These are phyloP conservation scores for Australoheros facetus DNA, from an alignment of 2,797 vertebrate species.

Conservation along the genomic window DNA sequence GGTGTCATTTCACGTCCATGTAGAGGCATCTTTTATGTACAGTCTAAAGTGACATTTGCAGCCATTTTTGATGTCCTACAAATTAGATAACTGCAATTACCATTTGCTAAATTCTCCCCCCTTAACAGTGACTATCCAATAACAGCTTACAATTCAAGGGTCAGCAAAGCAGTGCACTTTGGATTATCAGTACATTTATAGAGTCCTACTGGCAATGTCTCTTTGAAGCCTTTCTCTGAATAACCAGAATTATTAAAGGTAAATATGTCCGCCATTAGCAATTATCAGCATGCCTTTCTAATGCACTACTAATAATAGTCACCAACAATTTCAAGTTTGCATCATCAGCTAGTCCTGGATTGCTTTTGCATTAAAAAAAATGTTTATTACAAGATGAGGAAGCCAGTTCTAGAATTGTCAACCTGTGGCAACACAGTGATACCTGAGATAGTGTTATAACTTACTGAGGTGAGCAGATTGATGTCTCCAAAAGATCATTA, in stretches of 20 bases:
- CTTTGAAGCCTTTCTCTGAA: not conserved
- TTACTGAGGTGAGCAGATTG: not conserved
- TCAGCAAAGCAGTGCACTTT: not conserved
- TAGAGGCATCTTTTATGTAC: not conserved
- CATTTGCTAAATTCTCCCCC: constrained; percentile 5
- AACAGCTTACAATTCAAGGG: not conserved
- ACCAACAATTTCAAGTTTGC: not conserved
- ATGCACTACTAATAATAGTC: not conserved
- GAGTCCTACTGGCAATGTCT: not conserved
- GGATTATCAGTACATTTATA: not conserved
- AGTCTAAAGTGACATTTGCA: not conserved
- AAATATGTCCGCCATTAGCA: not conserved
- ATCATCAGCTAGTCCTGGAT: not conserved
- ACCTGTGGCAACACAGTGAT: not conserved
- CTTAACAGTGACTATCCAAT: not conserved
- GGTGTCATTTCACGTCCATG: not conserved
- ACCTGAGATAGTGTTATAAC: not conserved
- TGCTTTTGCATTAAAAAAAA: not conserved
- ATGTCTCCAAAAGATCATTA: not conserved
- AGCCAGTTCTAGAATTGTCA: not conserved
- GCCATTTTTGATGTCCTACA: not conserved
- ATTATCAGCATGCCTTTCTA: not conserved
- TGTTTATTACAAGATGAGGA: not conserved
- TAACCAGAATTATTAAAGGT: not conserved
- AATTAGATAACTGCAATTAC: not conserved